Evolutionary conservation across 1,140 invertebrate species (phyloP).

Genomic region (Triops cancriformis): DNA sequence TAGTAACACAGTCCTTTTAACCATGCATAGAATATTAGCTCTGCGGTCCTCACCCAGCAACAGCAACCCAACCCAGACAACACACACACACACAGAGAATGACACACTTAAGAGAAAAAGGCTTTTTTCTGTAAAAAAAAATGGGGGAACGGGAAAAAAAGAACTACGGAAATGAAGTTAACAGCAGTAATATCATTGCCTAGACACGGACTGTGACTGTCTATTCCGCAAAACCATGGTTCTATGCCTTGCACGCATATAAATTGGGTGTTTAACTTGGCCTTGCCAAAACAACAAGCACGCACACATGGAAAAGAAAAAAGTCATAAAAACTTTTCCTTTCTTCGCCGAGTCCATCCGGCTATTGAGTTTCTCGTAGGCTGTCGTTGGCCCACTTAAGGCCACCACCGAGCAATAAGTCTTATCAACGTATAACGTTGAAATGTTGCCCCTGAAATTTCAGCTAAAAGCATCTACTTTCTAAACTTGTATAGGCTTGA

Average conservation of each 20-base stretch:
- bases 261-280: not conserved
- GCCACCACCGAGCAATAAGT: too few relatives aligned
- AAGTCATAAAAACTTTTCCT: not conserved
- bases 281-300: not conserved
- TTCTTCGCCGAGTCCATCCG: too few relatives aligned
- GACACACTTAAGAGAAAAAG: not conserved
- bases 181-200: not conserved
- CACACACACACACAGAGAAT: not conserved
- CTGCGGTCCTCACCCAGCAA: slow-evolving; percentile 7
- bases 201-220: not conserved
- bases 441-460: too few relatives aligned
- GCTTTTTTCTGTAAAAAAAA: not conserved
- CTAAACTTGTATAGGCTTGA: too few relatives aligned
- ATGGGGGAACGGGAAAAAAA: not conserved
- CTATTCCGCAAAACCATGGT: not conserved
- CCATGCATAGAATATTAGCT: not conserved
- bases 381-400: too few relatives aligned
- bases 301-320: not conserved
- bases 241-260: not conserved
- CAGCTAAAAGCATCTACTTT: too few relatives aligned
- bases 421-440: too few relatives aligned
- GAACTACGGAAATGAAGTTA: not conserved
- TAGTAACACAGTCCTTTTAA: not conserved
- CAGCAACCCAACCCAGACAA: slow-evolving; percentile 9
- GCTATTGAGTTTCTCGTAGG: too few relatives aligned